These are phyloP conservation scores for Cassiopea andromeda DNA, from an alignment of 30 jellyfish, hydroid and myxozoan species.

Conservation along the genomic window DNA sequence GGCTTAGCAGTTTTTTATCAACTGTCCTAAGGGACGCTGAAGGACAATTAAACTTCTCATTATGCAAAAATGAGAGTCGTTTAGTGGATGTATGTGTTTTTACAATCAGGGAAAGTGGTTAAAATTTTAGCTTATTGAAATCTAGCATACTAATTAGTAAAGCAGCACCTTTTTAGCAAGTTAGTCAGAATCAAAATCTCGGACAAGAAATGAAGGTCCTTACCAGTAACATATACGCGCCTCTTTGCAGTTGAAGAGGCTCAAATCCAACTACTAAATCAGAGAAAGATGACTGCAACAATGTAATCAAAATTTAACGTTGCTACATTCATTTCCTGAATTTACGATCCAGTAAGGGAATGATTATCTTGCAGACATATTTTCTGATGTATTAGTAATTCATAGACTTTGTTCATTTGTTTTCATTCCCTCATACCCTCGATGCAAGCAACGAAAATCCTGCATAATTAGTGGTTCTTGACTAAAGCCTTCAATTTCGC, in stretches of 20 bases:
- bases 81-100: conserved; percentile 61
- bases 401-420: no score
- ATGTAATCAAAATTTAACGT: no score
- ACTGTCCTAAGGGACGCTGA: not conserved
- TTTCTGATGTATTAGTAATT: no score
- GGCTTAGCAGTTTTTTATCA: conserved; percentile 16
- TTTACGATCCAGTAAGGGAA: no score
- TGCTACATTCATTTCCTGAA: no score
- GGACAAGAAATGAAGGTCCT: not conserved
- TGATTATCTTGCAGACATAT: no score
- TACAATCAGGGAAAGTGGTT: conserved; percentile 57
- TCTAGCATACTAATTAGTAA: not conserved
- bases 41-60: not conserved
- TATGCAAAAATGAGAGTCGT: not conserved
- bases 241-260: not conserved
- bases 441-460: not conserved
- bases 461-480: not conserved
- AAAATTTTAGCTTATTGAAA: conserved; percentile 21
- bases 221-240: not conserved
- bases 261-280: no score
- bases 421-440: no score
- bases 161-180: not conserved
- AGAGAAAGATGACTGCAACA: no score
- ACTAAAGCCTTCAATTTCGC: not conserved
- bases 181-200: not conserved